Conservation (phyloP, 2,113 vertebrate species). For the Psephotus haematonotus region DNA sequence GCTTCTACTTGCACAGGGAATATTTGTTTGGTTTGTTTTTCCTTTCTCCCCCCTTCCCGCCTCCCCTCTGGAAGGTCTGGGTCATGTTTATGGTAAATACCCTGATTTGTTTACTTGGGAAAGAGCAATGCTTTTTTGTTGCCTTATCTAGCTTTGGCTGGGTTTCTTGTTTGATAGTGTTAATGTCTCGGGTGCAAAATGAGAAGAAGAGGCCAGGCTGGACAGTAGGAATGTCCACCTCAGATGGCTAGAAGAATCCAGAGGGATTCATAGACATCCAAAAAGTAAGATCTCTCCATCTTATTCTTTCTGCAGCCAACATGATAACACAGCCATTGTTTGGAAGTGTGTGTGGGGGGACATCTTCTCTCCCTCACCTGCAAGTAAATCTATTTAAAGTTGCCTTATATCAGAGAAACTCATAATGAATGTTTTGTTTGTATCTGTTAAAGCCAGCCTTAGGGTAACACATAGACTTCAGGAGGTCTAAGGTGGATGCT, state of each 20-base stretch:
- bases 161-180: constrained; percentile 74
- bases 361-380: constrained; percentile 10
- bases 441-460: constrained; percentile 70
- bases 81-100: constrained; percentile 54
- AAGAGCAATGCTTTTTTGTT: constrained; percentile 81
- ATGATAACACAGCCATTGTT: constrained; percentile 66
- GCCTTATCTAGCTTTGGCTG: constrained; percentile 83
- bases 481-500: constrained; percentile 56
- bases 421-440: constrained; percentile 77
- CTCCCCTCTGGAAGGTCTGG: constrained; percentile 44
- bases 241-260: constrained; percentile 39
- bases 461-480: constrained; percentile 69
- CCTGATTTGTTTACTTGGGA: constrained; percentile 76
- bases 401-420: constrained; percentile 79
- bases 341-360: background rate
- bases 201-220: constrained; percentile 48
- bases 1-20: constrained; percentile 65
- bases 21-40: constrained; percentile 8
- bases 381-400: constrained; percentile 75
- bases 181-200: constrained; percentile 69
- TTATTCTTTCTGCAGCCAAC: constrained; percentile 58
- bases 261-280: constrained; percentile 12
- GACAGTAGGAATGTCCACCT: constrained; percentile 42
- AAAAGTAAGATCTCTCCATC: constrained; percentile 39
- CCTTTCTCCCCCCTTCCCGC: background rate